Evolutionary conservation across 1,140 invertebrate species (phyloP).

Genomic region (Ceratosolen fusciceps): DNA sequence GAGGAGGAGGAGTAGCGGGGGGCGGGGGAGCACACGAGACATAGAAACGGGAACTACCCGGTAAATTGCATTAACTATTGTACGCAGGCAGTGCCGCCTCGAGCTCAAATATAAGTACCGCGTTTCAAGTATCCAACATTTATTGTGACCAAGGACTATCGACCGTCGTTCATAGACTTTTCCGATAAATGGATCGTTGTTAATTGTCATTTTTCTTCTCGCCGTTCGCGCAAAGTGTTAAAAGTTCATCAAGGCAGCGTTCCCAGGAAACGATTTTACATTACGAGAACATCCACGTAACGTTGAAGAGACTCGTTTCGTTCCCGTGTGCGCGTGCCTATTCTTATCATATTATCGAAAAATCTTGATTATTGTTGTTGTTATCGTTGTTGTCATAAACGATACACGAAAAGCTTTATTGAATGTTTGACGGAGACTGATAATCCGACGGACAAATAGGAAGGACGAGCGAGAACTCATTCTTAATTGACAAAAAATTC

Average conservation of each 20-base stretch:
- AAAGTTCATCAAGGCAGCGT: no score
- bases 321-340: no score
- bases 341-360: no score
- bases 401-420: not conserved
- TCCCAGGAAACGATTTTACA: not conserved
- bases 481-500: not conserved
- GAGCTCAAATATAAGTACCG: constrained; percentile 9
- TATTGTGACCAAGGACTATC: not conserved
- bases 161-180: not conserved
- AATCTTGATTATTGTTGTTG: no score
- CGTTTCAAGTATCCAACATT: not conserved
- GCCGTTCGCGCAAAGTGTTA: not conserved
- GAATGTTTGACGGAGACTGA: not conserved
- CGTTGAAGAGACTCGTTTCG: no score
- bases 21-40: not conserved
- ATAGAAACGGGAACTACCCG: constrained; percentile 42
- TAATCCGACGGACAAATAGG: not conserved
- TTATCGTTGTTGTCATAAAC: no score
- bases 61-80: constrained; percentile 45
- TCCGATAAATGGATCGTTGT: not conserved
- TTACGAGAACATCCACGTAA: not conserved
- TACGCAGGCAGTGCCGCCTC: constrained; percentile 21
- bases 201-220: not conserved
- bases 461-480: not conserved
- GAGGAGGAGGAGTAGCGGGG: not conserved